Conservation (phyloP, 2,888 invertebrate species). For the Pheosia tremula region DNA sequence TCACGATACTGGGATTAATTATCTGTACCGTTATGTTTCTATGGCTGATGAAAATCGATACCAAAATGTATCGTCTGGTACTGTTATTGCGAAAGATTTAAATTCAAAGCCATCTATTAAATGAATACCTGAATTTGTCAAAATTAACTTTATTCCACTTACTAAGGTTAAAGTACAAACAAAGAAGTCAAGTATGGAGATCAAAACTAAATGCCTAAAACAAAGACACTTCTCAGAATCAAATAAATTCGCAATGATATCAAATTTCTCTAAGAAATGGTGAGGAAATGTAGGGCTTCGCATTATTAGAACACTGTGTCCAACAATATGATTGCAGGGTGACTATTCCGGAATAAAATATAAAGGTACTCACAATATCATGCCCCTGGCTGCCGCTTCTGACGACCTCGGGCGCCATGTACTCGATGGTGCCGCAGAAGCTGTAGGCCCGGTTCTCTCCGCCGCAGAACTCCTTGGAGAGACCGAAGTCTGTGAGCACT, state of each 20-base stretch:
- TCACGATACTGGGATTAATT: constrained; percentile 7
- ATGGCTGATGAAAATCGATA: background rate
- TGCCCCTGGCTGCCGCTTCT: constrained; percentile 95
- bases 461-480: constrained; percentile 96
- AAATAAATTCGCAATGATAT: too few species aligned
- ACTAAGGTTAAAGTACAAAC: too few species aligned
- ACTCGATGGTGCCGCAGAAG: constrained; percentile 99
- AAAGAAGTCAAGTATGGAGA: too few species aligned
- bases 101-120: too few species aligned
- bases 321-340: too few species aligned
- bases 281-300: too few species aligned
- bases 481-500: constrained; percentile 98
- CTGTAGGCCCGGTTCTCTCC: constrained; percentile 95
- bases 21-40: constrained; percentile 1
- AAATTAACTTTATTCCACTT: too few species aligned
- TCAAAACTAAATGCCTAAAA: too few species aligned
- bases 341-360: background rate
- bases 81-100: constrained; percentile 7
- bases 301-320: too few species aligned
- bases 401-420: constrained; percentile 97
- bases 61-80: background rate
- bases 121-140: too few species aligned
- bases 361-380: constrained; percentile 92
- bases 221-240: too few species aligned
- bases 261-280: too few species aligned